Evolutionary conservation across 2,113 vertebrate genomes (phyloP), one percentile per base, ranked within the genome.

Genomic region (Argyrosomus japonicus): DNA sequence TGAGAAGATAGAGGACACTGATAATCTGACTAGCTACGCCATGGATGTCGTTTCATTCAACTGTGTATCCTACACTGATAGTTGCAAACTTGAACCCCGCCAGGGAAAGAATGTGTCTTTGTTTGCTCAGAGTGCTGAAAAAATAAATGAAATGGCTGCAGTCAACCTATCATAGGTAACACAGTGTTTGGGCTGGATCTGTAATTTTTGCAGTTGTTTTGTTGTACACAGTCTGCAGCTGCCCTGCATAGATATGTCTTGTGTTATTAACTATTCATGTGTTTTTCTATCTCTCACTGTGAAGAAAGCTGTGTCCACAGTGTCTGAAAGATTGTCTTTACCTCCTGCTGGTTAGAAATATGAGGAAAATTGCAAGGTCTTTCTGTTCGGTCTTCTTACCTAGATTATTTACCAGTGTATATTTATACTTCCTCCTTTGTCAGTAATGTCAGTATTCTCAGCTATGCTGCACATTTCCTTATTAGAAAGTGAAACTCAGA

Each of bases 1-100:
- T 79, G 89, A 89, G 88, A 79, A 81, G 84, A 89, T 85, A 63
- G 83, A 87, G 90, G 89, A 90, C 83, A 81, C 76, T 69, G 88
- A 85, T 85, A 89, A 85, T 90, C 78, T 64, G 80, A 81, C 81
- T 48, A 19, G 67, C 68, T 61, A 53, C n/a, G 69, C 61, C 63
- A 78, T 6, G 50, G 77, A 83, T 70, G 81, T 48, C 21, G 54
- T 84, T 88, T 68, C 75, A 88, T 62, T 48, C 50, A 70, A 54
- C 70, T 61, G 63, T 57, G 68, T 54, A 27, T 83, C 70, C 64
- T 72, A n/a, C 56, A 81, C 51, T 27, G 81, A 79, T 58, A 73
- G 67, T 53, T 81, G 56, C n/a, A 56, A 79, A 78, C 71, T 54
- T 4, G 13, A 78, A 50, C 32, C 6, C 17, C 27, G 32, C 29